These are phyloP conservation scores for Drosophila mayaguana DNA, from an alignment of 2,888 invertebrate species.

Conservation along the genomic window DNA sequence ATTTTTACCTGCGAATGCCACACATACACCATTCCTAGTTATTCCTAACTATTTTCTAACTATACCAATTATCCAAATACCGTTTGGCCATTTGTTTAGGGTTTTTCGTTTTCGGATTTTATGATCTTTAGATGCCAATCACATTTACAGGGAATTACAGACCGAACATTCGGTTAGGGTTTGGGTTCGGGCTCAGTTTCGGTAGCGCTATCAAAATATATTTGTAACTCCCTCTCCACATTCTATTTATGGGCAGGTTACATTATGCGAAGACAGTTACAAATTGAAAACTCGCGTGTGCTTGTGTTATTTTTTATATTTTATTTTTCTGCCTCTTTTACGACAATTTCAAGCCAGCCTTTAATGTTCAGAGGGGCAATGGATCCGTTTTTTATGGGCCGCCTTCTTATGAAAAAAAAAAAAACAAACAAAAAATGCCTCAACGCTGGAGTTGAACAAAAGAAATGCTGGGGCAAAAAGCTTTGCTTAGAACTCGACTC, in stretches of 20 bases:
- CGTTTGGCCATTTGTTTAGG: constrained; percentile 31
- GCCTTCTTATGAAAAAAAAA: constrained; percentile 50
- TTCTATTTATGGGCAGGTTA: constrained; percentile 63
- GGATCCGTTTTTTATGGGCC: constrained; percentile 44
- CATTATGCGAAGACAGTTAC: constrained; percentile 49
- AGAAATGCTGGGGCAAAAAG: constrained; percentile 63
- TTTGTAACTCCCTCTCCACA: constrained; percentile 61
- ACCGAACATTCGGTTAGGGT: constrained; percentile 13
- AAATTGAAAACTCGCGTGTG: constrained; percentile 54
- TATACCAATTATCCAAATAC: constrained; percentile 46
- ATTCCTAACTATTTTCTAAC: constrained; percentile 37
- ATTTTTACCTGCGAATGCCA: constrained; percentile 48
- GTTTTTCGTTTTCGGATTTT: constrained; percentile 28
- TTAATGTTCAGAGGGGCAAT: constrained; percentile 50
- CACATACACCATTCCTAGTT: constrained; percentile 41
- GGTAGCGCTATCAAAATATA: constrained; percentile 70
- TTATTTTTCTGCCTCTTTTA: constrained; percentile 56
- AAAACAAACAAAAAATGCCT: not conserved
- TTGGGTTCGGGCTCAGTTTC: constrained; percentile 27
- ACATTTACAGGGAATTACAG: constrained; percentile 62
- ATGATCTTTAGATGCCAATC: constrained; percentile 57
- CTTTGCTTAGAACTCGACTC: constrained; percentile 51
- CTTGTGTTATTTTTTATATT: constrained; percentile 19
- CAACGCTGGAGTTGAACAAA: constrained; percentile 44
- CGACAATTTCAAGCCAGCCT: constrained; percentile 69